phyloP scores from a whole-genome alignment of 2,888 invertebrate species.

The Cataglyphis cursor region DNA sequence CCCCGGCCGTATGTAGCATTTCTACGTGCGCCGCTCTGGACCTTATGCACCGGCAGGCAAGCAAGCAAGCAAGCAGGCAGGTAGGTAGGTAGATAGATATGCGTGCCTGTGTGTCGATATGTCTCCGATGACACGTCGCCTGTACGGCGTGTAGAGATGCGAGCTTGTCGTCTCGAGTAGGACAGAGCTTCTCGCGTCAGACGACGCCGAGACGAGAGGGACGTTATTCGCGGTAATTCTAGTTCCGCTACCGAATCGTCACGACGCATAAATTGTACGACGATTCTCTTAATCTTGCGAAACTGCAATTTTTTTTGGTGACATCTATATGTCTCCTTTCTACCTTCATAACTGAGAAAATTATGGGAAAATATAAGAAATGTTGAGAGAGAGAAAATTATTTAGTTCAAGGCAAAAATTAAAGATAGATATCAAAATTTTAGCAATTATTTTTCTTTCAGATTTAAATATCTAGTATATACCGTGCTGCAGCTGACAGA shows the following conservation, averaged over 20 bases:
- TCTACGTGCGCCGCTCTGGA: constrained; percentile 70
- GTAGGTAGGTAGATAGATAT: constrained; percentile 58
- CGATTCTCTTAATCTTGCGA: neutral
- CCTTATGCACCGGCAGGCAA: constrained; percentile 66
- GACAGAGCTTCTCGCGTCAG: constrained; percentile 63
- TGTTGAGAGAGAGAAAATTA: neutral
- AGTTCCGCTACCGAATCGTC: constrained; percentile 32
- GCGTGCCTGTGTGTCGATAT: constrained; percentile 71
- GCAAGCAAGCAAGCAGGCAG: neutral
- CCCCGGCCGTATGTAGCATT: constrained; percentile 70
- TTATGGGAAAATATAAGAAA: neutral
- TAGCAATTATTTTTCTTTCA: neutral
- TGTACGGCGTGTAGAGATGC: constrained; percentile 29
- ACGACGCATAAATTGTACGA: neutral
- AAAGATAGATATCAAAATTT: neutral
- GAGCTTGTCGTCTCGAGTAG: constrained; percentile 61
- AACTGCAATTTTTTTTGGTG: neutral
- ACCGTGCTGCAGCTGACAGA: neutral
- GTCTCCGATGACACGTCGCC: constrained; percentile 45
- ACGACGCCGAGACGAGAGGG: constrained; percentile 58
- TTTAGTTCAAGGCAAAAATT: neutral
- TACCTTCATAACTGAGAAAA: neutral
- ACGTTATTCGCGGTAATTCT: constrained; percentile 34
- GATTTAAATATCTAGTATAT: neutral
- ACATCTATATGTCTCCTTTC: neutral